Evolutionary conservation across 1,140 invertebrate species (phyloP).

Genomic region (Carposina sasakii): DNA sequence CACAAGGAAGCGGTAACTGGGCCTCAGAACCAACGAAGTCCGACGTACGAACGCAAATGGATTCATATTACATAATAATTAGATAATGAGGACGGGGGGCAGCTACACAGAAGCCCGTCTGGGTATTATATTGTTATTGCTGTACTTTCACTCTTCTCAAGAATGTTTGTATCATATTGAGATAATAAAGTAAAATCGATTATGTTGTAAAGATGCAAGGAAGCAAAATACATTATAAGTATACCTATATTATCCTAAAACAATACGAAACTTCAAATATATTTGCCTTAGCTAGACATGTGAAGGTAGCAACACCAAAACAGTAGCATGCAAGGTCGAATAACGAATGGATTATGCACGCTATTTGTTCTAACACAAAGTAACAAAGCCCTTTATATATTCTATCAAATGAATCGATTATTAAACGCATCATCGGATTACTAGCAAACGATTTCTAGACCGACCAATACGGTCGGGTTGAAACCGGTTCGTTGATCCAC

Average conservation of each 20-base stretch:
- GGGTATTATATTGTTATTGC: conserved; percentile 15
- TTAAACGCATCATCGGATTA: conserved; percentile 59
- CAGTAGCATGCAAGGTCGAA: too few species aligned
- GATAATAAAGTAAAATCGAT: background rate
- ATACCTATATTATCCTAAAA: too few species aligned
- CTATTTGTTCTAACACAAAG: too few species aligned
- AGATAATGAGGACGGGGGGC: conserved; percentile 38
- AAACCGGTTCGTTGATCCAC: conserved; percentile 68
- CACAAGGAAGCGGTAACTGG: conserved; percentile 40
- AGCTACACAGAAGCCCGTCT: conserved; percentile 12
- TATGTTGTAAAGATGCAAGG: too few species aligned
- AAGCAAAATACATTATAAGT: too few species aligned
- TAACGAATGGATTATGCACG: too few species aligned
- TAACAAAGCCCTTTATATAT: too few species aligned
- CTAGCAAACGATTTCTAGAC: conserved; percentile 66
- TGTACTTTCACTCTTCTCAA: conserved; percentile 22
- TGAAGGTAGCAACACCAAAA: too few species aligned
- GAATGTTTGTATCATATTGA: background rate
- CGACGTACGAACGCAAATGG: conserved; percentile 42
- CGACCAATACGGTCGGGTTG: conserved; percentile 47
- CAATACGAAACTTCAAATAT: too few species aligned
- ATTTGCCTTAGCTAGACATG: too few species aligned
- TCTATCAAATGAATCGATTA: conserved; percentile 45
- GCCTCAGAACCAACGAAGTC: conserved; percentile 36
- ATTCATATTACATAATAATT: conserved; percentile 51